Evolutionary conservation across 1,140 invertebrate genomes (phyloP), one percentile per base, ranked within the genome.

Genomic region (Drosophila biarmipes): DNA sequence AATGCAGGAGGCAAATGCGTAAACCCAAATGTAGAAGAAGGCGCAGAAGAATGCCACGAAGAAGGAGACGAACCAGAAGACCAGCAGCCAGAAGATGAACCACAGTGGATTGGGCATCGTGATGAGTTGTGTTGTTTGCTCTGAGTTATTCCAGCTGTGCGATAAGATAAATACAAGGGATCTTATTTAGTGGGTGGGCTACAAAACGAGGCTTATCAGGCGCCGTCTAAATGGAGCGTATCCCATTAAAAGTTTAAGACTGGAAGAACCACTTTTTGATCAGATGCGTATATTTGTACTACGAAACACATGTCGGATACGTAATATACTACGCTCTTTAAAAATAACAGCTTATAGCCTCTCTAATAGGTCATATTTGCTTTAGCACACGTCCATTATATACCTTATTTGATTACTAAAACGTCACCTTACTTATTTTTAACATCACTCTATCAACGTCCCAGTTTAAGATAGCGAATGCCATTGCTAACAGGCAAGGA

Each of bases 21-120:
- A 94, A 0, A 96, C 64, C 15, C 97, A 77, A 38, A 97, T 96
- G 92, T 96, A 97, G 68, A 95, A 93, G 40, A 94, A 93, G 3
- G 96, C 95, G 91, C 95, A 96, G 69, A 97, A 93, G 38, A 94
- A 94, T 12, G 95, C 96, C 24, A 97, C 92, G 91, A 95, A 95
- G 87, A 96, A 95, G 11, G 94, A 94, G 52, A 97, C 91, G 61
- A 97, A 94, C 72, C 97, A 94, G n/a, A 97, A 93, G 57, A 97
- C 94, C 7, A 97, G 77, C 1, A 97, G 93, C 96, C 96, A 97
- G 58, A 97, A 93, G 34, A 97, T 93, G 43, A 95, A 95, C 93
- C 95, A 96, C 11, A 96, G 37, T 34, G 92, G 91, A 92, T 94
- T 94, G n/a, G 79, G 91, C 93, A 93, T 93, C 21, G 55, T 78